Conservation (phyloP, 2,113 vertebrate genomes). For the Grus americana region DNA sequence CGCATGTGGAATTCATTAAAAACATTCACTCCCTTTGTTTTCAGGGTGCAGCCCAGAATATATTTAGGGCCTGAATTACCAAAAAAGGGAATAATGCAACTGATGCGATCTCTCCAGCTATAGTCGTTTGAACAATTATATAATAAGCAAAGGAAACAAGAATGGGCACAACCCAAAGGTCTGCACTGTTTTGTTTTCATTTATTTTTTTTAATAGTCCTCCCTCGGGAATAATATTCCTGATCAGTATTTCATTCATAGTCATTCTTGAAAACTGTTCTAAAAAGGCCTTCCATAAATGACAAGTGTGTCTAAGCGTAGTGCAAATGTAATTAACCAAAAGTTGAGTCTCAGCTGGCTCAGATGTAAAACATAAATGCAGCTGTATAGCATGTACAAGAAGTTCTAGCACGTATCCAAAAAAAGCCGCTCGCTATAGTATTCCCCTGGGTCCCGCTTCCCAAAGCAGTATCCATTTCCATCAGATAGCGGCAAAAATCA, state of each 20-base stretch:
- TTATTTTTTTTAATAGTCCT: background rate
- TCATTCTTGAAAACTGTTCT: background rate
- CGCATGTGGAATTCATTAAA: conserved; percentile 65
- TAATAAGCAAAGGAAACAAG: conserved; percentile 68
- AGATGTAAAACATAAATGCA: background rate
- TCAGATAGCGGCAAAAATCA: background rate
- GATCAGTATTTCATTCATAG: background rate
- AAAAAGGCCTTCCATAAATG: background rate
- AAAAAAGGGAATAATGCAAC: conserved; percentile 66
- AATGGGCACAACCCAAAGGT: conserved; percentile 63
- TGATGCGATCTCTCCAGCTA: conserved; percentile 66
- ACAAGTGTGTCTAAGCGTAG: background rate
- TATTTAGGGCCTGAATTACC: conserved; percentile 67
- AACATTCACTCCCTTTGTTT: conserved; percentile 69
- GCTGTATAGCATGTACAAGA: background rate
- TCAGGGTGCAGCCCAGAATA: conserved; percentile 67
- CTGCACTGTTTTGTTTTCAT: conserved; percentile 62
- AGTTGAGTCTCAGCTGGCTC: background rate
- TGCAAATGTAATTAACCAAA: background rate
- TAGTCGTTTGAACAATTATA: conserved; percentile 67
- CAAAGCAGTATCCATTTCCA: background rate
- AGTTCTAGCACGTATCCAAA: background rate
- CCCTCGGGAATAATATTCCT: background rate
- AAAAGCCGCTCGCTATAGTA: background rate
- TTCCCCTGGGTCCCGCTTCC: background rate